A percentile compares a stretch with the other conserved stretches of the same genome.
phyloP scores from a whole-genome alignment of 2,888 invertebrate genomes.

The Tortrix viridana region DNA sequence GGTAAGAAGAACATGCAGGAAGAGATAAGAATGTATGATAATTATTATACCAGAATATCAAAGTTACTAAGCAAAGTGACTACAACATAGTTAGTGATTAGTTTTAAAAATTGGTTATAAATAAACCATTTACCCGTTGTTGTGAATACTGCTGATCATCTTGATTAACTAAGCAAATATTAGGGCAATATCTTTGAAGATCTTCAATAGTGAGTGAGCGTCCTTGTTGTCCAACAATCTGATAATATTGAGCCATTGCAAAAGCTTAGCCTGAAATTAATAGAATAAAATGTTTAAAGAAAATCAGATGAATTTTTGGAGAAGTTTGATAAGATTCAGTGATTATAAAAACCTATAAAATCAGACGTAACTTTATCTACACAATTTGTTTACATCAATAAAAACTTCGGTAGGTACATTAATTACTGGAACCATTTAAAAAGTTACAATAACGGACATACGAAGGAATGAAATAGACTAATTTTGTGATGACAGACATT shows the following conservation, averaged over 20 bases:
- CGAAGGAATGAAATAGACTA: slow-evolving; percentile 33
- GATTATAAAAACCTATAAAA: slow-evolving; percentile 5
- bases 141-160: slow-evolving; percentile 80
- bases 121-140: slow-evolving; percentile 65
- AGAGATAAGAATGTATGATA: no score
- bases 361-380: slow-evolving; percentile 28
- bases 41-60: no score
- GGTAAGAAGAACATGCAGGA: no score
- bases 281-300: slow-evolving; percentile 11
- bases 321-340: neutral
- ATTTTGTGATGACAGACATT: slow-evolving; percentile 66
- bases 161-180: slow-evolving; percentile 81
- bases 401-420: slow-evolving; percentile 34
- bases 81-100: no score
- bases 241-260: slow-evolving; percentile 89
- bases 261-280: slow-evolving; percentile 66
- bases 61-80: no score
- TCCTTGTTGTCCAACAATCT: slow-evolving; percentile 85
- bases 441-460: slow-evolving; percentile 7
- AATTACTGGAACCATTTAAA: slow-evolving; percentile 24
- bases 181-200: slow-evolving; percentile 86
- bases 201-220: slow-evolving; percentile 84
- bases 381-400: slow-evolving; percentile 53
- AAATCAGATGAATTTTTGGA: neutral
- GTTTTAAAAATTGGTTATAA: neutral